Conservation (phyloP, 2,113 vertebrate species). For the Macquaria australasica region DNA sequence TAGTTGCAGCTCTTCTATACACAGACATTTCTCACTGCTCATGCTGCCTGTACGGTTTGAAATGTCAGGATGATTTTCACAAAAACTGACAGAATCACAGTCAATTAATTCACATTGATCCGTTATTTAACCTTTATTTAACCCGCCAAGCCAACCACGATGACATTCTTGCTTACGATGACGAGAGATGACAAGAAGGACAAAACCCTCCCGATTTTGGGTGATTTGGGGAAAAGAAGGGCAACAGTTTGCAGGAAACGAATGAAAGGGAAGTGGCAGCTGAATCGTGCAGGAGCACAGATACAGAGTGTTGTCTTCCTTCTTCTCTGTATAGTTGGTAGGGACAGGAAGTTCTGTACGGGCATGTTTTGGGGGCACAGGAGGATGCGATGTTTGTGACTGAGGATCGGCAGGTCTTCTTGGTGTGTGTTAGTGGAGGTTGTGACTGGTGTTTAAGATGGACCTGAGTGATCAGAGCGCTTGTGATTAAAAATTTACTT, state of each 20-base stretch:
- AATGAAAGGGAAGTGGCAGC: background rate
- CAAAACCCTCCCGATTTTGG: background rate
- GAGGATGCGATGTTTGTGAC: background rate
- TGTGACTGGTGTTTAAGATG: constrained; percentile 48
- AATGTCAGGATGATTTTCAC: background rate
- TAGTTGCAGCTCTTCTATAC: too few species aligned
- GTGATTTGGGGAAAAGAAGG: background rate
- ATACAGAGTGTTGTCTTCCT: background rate
- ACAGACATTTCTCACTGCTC: background rate
- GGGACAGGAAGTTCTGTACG: background rate
- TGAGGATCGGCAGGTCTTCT: constrained; percentile 13
- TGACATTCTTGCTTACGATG: background rate
- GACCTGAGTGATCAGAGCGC: constrained; percentile 55
- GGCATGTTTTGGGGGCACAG: background rate
- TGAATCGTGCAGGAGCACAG: constrained; percentile 3
- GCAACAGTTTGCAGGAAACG: background rate
- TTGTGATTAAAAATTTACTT: constrained; percentile 69
- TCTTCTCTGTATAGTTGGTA: background rate
- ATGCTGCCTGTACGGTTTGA: background rate
- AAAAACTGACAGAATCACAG: background rate
- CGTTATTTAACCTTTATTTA: constrained; percentile 14
- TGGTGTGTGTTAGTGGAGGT: constrained; percentile 16
- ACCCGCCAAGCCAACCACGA: background rate
- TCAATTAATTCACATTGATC: background rate
- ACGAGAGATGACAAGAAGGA: background rate